Evolutionary conservation across 30 jellyfish, hydroid and myxozoan species (phyloP), one percentile per base, ranked within the genome.

Genomic region (Mastigias papua): DNA sequence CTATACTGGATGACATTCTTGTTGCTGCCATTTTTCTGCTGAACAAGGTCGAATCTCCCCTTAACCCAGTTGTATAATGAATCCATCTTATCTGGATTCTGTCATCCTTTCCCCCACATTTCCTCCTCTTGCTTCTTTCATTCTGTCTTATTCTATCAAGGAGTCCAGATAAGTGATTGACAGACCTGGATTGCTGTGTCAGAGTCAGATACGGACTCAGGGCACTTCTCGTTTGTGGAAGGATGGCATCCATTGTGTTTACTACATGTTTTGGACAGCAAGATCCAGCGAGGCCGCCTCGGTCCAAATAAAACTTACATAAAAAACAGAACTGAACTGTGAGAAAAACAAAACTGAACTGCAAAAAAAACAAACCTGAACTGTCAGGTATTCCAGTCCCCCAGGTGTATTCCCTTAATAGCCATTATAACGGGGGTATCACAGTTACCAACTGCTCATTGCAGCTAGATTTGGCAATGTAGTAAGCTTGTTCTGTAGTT

Each of bases 1-100:
- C 62, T 72, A 34, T 72, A 72, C 51, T 33, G 48, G 25, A 72
- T 33, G 46, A 72, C 32, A 20, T 68, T 13, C 32, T 28, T 72
- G 33, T 68, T 68, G 23, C 85, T 69, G 30, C 68, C 85, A 33
- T 73, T 35, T 34, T 73, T 73, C 60, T 73, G 68, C 60, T 48
- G 23, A 48, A 73, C 85, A 20, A 69, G 85, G 70, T 35, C 85
- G 30, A 73, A 73, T 73, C 48, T 73, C 85, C 30, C 30, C 31
- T 73, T 73, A 33, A 73, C 48, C 66, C 66, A 73, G 60, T 73
- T 48, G 60, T n/a, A n/a, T 33, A 73, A 48, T 73, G 85, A 42
- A 31, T 35, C 82, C 82, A 70, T 70, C 85, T 34, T 35, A 73
- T 73, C 85, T 73, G 85, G 60, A 73, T 73, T 62, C 85, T 73